Conservation (phyloP, 2,888 invertebrate species). For the Aphodius sticticus region DNA sequence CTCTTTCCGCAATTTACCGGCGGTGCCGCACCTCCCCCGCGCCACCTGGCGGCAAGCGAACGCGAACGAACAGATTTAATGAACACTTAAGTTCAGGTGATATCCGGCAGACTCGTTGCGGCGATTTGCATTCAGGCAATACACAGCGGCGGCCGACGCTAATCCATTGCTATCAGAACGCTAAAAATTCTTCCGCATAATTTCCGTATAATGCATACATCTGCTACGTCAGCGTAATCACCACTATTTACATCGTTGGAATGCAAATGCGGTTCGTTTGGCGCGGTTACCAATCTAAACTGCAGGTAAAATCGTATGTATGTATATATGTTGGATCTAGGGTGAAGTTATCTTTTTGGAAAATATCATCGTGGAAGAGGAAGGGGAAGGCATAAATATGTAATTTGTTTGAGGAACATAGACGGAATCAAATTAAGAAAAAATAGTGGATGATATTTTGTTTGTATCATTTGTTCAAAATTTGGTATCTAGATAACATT, state of each 20-base stretch:
- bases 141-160: neutral
- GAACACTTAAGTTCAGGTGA: slow-evolving; percentile 23
- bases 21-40: neutral
- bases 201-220: neutral
- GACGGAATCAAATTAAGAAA: too few species aligned
- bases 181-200: neutral
- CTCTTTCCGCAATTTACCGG: slow-evolving; percentile 23
- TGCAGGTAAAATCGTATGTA: neutral
- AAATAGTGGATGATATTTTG: too few species aligned
- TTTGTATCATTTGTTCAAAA: too few species aligned
- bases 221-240: neutral
- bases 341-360: too few species aligned
- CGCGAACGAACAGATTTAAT: slow-evolving; percentile 17
- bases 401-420: too few species aligned
- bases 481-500: too few species aligned
- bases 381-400: too few species aligned
- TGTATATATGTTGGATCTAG: too few species aligned
- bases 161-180: slow-evolving; percentile 10
- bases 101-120: neutral
- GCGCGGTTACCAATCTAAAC: neutral
- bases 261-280: neutral
- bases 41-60: neutral
- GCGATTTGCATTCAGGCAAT: slow-evolving; percentile 19
- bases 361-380: too few species aligned
- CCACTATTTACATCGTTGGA: neutral